phyloP scores from a whole-genome alignment of 2,797 vertebrate genomes.

The Loris lydekkerianus region DNA sequence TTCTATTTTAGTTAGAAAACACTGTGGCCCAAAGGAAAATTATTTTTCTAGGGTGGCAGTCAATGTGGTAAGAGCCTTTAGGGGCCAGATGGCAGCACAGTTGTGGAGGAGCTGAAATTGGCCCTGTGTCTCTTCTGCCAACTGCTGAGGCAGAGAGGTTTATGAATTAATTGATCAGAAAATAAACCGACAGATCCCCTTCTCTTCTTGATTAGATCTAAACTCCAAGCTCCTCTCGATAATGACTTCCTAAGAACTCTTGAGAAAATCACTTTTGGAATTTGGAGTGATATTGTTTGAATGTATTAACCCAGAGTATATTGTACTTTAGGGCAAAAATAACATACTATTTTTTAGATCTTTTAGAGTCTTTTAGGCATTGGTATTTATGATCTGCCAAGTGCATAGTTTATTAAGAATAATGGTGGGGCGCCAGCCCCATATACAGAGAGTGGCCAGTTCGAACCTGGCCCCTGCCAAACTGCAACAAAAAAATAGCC shows the following conservation, averaged over 20 bases:
- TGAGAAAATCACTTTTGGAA: slow-evolving; percentile 38
- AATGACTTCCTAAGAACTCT: slow-evolving; percentile 5
- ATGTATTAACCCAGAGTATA: not conserved
- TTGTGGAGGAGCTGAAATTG: not conserved
- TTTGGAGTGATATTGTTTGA: not conserved
- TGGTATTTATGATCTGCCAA: not conserved
- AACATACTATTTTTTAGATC: not conserved
- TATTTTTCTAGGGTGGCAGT: too few species aligned
- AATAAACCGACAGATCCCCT: not conserved
- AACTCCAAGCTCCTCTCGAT: not conserved
- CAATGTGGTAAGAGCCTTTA: not conserved
- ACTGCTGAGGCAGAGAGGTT: not conserved
- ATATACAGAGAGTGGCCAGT: too few species aligned
- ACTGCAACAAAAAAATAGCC: too few species aligned
- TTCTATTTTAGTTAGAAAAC: too few species aligned
- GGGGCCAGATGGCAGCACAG: not conserved
- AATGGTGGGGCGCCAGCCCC: not conserved
- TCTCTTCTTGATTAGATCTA: not conserved
- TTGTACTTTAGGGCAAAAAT: not conserved
- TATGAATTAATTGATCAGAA: not conserved
- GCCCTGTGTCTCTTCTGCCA: not conserved
- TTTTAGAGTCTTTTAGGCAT: not conserved
- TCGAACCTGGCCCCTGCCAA: too few species aligned
- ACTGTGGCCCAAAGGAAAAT: too few species aligned
- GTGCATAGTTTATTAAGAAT: not conserved